Conservation (phyloP, 1,140 invertebrate genomes). For the Mactra quadrangularis region DNA sequence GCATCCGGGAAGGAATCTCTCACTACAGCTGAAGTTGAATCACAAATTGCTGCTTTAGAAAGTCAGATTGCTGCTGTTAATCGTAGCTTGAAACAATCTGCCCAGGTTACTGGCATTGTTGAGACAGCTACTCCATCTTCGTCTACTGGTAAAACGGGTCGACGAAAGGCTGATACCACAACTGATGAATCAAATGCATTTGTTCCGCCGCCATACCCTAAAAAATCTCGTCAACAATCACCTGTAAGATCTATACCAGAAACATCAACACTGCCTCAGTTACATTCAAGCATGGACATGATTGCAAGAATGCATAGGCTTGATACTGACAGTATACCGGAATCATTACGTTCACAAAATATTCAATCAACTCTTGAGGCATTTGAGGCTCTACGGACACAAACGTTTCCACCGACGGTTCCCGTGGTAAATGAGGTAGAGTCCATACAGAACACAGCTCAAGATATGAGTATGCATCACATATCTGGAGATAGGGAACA, state of each 20-base stretch:
- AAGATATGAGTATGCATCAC: conserved; percentile 58
- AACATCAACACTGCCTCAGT: conserved; percentile 29
- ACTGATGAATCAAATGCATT: conserved; percentile 32
- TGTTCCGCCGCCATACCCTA: conserved; percentile 36
- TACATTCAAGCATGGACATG: conserved; percentile 59
- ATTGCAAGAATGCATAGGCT: conserved; percentile 45
- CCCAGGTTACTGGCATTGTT: conserved; percentile 13
- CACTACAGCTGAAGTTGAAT: conserved; percentile 50
- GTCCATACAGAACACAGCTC: conserved; percentile 39
- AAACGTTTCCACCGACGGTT: conserved; percentile 47
- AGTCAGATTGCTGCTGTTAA: conserved; percentile 56
- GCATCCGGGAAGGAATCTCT: conserved; percentile 56
- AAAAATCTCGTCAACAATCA: conserved; percentile 54
- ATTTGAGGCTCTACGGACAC: conserved; percentile 54
- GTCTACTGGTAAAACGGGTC: conserved; percentile 42
- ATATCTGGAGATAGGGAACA: conserved; percentile 32
- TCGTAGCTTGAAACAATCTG: conserved; percentile 45
- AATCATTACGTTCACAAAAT: conserved; percentile 56
- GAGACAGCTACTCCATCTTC: conserved; percentile 34
- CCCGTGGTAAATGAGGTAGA: conserved; percentile 8
- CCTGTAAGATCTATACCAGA: conserved; percentile 29
- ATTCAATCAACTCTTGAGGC: conserved; percentile 51
- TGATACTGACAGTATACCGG: conserved; percentile 47
- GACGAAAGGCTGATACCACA: conserved; percentile 39
- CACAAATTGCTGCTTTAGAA: conserved; percentile 53